These are phyloP conservation scores for Zosterops lateralis DNA, from an alignment of 2,113 vertebrate species.

Conservation along the genomic window DNA sequence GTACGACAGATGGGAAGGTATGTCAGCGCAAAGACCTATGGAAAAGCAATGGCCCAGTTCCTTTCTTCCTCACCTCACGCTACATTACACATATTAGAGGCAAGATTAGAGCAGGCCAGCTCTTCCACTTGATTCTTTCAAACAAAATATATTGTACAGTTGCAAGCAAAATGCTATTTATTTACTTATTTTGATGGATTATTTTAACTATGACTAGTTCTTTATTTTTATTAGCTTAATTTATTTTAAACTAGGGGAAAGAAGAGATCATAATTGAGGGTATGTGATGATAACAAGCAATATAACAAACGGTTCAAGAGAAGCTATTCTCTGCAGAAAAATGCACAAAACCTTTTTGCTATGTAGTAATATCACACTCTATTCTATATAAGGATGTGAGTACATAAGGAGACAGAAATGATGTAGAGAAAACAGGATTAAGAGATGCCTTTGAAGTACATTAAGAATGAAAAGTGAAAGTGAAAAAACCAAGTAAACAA, in stretches of 20 bases:
- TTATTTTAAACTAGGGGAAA: neutral
- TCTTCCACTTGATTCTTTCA: neutral
- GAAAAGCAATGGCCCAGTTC: neutral
- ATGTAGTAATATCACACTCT: accelerated
- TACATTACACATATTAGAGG: accelerated
- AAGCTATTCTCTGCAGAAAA: neutral
- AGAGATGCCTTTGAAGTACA: neutral
- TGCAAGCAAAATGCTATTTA: neutral
- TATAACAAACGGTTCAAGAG: neutral
- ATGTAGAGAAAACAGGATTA: neutral
- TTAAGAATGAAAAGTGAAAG: neutral
- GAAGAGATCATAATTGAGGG: accelerated
- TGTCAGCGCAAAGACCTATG: neutral
- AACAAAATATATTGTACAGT: neutral
- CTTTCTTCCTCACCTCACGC: neutral
- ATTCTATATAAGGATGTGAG: neutral
- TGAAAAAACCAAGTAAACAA: neutral
- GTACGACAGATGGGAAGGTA: neutral
- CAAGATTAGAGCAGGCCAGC: neutral
- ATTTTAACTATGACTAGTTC: neutral
- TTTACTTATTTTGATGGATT: neutral
- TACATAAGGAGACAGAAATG: neutral
- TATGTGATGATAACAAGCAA: neutral
- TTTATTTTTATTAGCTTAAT: neutral
- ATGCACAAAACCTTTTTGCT: neutral